Base-by-base conservation (phyloP, 1,140 invertebrate genomes). In the Macrobrachium rosenbergii region DNA sequence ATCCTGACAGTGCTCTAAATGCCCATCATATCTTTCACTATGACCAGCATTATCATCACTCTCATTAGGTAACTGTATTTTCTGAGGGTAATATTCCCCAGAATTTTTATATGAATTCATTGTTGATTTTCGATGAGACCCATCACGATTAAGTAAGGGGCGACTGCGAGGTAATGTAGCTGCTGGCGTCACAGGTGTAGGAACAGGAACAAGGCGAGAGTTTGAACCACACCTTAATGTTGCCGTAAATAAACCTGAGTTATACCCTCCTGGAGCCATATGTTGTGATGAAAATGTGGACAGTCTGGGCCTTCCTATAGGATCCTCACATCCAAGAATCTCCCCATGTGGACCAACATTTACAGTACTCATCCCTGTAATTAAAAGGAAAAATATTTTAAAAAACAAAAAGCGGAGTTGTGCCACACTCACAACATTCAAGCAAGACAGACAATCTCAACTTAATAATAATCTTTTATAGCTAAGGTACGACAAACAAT, bases 221-320 rank as follows among this genome's bases (percentile, higher is more conserved):
- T 87, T 81, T 64, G 85, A 87, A 52, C 85, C 85, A 8, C 85
- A 37, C 21, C 85, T 62, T 23, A 87, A 67, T 23, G 78, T 87
- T 16, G 85, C 85, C 12, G 85, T 87, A 58, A 81, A 87, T 14
- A 60, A 69, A 16, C 59, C 37, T 45, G 85, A 79, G 60, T 79
- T 76, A 43, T 87, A 87, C 21, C 78, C 59, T 59, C 85, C 78
- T 17, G 85, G 85, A 5, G 78, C 81, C 28, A 87, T 78, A n/a
- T 87, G 84, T 64, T 86, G 85, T 2, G 85, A 79, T 19, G 78
- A 81, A 64, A 87, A 87, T 45, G 85, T 87, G 37, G 85, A 87
- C n/a, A 87, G 67, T 45, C 78, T 72, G 7, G 85, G 85, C 16
- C 85, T 78, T 52, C 77, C 69, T 62, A 87, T n/a, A 16, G 69